A percentile compares a stretch with the other conserved stretches of the same genome.
Evolutionary conservation across 2,797 vertebrate genomes (phyloP).

Genomic region (Hypotaenidia okinawae): DNA sequence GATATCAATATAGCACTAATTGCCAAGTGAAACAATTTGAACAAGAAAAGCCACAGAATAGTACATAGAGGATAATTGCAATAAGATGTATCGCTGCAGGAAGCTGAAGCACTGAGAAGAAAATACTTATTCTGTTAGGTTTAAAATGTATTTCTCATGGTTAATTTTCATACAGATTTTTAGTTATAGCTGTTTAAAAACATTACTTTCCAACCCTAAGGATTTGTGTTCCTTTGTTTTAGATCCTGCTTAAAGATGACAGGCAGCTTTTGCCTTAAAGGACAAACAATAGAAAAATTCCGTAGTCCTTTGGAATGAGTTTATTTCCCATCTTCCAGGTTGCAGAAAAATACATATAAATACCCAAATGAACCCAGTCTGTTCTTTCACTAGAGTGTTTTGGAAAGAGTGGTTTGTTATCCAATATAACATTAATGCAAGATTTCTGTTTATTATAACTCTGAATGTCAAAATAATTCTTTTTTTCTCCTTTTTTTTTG

Average conservation of each 20-base stretch:
- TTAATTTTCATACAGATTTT: background rate
- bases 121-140: background rate
- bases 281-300: background rate
- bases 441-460: background rate
- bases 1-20: background rate
- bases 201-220: background rate
- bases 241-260: background rate
- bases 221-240: background rate
- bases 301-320: background rate
- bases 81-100: background rate
- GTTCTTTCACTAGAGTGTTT: background rate
- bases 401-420: background rate
- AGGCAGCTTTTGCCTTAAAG: slow-evolving; percentile 5
- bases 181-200: background rate
- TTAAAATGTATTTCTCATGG: background rate
- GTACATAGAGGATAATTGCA: background rate
- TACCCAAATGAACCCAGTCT: background rate
- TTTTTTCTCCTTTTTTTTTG: background rate
- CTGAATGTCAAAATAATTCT: background rate
- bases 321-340: background rate
- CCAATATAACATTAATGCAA: background rate
- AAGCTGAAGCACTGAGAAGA: background rate
- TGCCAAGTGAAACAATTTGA: background rate
- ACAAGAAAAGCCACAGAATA: background rate
- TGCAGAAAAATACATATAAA: background rate